These are phyloP conservation scores for Thinocorus orbignyianus DNA, from an alignment of 2,113 vertebrate species.

Conservation along the genomic window DNA sequence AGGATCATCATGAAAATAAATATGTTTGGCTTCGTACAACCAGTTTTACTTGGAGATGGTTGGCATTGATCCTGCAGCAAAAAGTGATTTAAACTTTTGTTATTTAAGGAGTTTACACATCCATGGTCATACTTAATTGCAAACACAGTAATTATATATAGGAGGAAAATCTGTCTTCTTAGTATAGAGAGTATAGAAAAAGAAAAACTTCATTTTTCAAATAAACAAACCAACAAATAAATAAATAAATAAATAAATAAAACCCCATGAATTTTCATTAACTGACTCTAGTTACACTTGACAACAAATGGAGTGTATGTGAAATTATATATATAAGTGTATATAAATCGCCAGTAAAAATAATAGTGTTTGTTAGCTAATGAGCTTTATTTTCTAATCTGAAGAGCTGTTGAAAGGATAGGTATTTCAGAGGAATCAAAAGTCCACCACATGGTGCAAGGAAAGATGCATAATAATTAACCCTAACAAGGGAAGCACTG, in stretches of 20 bases:
- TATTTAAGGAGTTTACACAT: background rate
- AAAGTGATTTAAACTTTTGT: background rate
- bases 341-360: background rate
- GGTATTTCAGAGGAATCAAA: slow-evolving; percentile 29
- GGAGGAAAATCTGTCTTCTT: background rate
- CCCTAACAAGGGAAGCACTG: slow-evolving; percentile 37
- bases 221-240: too few relatives aligned
- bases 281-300: background rate
- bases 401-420: slow-evolving; percentile 16
- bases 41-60: background rate
- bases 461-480: slow-evolving; percentile 28
- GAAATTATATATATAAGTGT: background rate
- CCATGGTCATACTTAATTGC: background rate
- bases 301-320: background rate
- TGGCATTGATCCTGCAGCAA: background rate
- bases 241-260: too few relatives aligned
- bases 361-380: background rate
- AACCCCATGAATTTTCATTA: background rate
- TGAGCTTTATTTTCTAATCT: slow-evolving; percentile 34
- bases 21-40: background rate
- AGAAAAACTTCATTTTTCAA: too few relatives aligned
- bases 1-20: background rate
- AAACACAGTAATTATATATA: background rate
- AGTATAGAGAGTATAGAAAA: background rate
- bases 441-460: slow-evolving; percentile 41